phyloP scores from a whole-genome alignment of 2,797 vertebrate species.

The Argentina silus region DNA sequence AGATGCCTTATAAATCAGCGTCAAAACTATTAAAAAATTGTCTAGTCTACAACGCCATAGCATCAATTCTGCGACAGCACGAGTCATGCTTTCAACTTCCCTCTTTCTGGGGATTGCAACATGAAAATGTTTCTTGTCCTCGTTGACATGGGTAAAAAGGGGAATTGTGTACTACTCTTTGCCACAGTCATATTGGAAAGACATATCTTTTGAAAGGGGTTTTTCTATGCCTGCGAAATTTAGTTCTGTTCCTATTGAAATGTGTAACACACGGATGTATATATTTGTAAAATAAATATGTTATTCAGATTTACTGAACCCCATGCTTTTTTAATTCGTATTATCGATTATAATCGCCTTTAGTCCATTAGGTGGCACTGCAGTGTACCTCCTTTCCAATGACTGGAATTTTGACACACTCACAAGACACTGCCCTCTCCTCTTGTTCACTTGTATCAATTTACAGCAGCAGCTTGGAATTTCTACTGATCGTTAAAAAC shows the following conservation, averaged over 20 bases:
- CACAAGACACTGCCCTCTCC: neutral
- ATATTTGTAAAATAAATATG: neutral
- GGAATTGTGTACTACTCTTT: conserved; percentile 61
- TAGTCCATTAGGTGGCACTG: conserved; percentile 56
- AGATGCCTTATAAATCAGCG: neutral
- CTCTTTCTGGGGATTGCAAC: conserved; percentile 68
- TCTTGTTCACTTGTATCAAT: neutral
- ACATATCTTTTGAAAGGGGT: conserved; percentile 2
- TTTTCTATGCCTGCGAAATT: conserved; percentile 26
- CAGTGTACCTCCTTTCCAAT: conserved; percentile 24
- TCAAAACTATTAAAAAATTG: neutral
- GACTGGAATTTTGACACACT: neutral
- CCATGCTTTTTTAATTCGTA: neutral
- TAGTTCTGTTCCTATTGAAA: neutral
- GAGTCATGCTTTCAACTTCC: conserved; percentile 64
- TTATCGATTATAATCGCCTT: neutral
- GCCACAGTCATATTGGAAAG: conserved; percentile 34
- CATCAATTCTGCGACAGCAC: conserved; percentile 13
- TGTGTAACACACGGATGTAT: neutral
- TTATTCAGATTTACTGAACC: neutral
- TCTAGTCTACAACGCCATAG: neutral
- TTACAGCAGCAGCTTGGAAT: too few relatives aligned
- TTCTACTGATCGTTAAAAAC: too few relatives aligned
- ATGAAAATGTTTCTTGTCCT: conserved; percentile 63
- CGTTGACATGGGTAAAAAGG: conserved; percentile 58